Evolutionary conservation across 2,797 vertebrate species (phyloP).

Genomic region (Paedocypris micromegethes): DNA sequence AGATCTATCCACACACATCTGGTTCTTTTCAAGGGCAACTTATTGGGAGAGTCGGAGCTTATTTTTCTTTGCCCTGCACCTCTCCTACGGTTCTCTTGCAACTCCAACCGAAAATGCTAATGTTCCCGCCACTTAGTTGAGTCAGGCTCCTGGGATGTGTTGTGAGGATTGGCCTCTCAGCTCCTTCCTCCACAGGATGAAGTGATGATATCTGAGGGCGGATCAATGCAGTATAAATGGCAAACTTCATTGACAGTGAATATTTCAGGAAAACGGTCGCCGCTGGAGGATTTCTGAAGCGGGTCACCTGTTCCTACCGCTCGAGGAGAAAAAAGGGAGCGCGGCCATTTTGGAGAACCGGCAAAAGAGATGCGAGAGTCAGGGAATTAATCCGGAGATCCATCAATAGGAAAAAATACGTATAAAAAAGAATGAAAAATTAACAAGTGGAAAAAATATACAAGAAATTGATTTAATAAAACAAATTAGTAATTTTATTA

Average conservation of each 20-base stretch:
- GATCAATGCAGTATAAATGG: slow-evolving; percentile 15
- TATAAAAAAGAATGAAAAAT: too few species aligned
- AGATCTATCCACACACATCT: slow-evolving; percentile 46
- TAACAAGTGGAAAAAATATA: too few species aligned
- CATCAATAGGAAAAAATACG: too few species aligned
- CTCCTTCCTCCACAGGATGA: slow-evolving; percentile 9
- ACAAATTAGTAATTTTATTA: too few species aligned
- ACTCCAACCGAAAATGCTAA: slow-evolving; percentile 21
- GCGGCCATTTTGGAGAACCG: too few species aligned
- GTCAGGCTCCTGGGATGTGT: slow-evolving; percentile 22
- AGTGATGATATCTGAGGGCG: slow-evolving; percentile 30
- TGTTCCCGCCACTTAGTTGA: slow-evolving; percentile 25
- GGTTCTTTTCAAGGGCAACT: slow-evolving; percentile 56
- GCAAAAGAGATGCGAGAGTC: too few species aligned
- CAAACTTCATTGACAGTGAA: slow-evolving; percentile 10
- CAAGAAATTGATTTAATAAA: too few species aligned
- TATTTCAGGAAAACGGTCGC: background rate
- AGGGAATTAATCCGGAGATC: too few species aligned
- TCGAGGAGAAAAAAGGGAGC: too few species aligned
- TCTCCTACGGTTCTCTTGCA: slow-evolving; percentile 23
- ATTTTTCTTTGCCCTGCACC: slow-evolving; percentile 48
- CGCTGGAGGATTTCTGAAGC: background rate
- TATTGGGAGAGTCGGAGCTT: slow-evolving; percentile 42
- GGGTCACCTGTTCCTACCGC: background rate
- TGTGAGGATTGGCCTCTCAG: slow-evolving; percentile 17